A percentile compares a stretch with the other conserved stretches of the same genome.
These are phyloP conservation scores for Rhinophrynus dorsalis DNA, from an alignment of 2,797 vertebrate genomes.

Conservation along the genomic window DNA sequence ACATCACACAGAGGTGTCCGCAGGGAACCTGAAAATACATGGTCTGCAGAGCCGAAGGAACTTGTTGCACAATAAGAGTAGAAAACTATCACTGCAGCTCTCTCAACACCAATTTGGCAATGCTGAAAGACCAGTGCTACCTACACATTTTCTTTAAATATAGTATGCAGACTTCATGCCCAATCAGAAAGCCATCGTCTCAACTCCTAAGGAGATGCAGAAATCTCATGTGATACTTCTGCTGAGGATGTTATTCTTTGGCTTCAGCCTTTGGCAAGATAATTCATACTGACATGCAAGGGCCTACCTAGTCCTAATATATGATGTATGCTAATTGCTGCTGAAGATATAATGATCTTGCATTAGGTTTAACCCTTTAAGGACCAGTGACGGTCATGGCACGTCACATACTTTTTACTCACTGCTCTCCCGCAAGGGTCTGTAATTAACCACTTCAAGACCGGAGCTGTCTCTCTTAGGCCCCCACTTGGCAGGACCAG, in stretches of 20 bases:
- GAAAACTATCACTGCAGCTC: background rate
- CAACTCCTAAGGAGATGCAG: constrained; percentile 41
- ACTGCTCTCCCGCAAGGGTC: too few species aligned
- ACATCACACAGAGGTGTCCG: background rate
- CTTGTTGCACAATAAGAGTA: constrained; percentile 6
- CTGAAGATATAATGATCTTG: constrained; percentile 43
- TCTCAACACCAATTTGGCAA: constrained; percentile 17
- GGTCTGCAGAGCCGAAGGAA: background rate
- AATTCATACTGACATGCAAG: constrained; percentile 39
- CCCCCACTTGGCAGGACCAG: background rate
- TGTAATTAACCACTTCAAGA: too few species aligned
- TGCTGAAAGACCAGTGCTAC: constrained; percentile 5
- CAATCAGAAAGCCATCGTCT: constrained; percentile 37
- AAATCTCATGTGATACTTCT: constrained; percentile 46
- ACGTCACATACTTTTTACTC: too few species aligned
- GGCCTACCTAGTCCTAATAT: constrained; percentile 42
- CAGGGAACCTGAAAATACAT: background rate
- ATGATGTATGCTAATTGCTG: constrained; percentile 47
- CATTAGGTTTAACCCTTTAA: constrained; percentile 38
- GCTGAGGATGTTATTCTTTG: constrained; percentile 43
- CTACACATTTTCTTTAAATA: constrained; percentile 32
- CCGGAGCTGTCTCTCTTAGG: too few species aligned
- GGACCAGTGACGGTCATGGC: too few species aligned
- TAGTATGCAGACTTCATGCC: constrained; percentile 39
- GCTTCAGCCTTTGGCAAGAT: constrained; percentile 47